These are phyloP conservation scores for Ctenosaura bakeri DNA, from an alignment of 2,797 vertebrate genomes.

Conservation along the genomic window DNA sequence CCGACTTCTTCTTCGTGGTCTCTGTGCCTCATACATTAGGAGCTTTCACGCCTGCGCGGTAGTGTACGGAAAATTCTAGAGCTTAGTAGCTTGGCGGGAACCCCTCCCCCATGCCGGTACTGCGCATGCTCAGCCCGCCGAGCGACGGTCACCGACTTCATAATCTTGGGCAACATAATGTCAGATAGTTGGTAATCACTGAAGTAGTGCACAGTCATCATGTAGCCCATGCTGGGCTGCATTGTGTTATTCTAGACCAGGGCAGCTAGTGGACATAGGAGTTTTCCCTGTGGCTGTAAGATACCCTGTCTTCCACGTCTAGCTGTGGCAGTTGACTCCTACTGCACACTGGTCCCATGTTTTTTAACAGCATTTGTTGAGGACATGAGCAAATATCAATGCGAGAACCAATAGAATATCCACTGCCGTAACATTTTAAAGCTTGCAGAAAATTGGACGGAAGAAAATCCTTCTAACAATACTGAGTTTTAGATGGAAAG, in stretches of 20 bases:
- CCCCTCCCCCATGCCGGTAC: too few relatives aligned
- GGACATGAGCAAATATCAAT: slow-evolving; percentile 11
- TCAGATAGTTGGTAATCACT: neutral
- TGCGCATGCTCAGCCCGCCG: too few relatives aligned
- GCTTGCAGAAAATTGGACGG: neutral
- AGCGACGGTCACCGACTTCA: too few relatives aligned
- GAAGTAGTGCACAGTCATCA: neutral
- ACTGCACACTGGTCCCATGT: slow-evolving; percentile 3
- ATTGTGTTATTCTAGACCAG: neutral
- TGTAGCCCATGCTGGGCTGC: neutral
- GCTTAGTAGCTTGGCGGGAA: too few relatives aligned
- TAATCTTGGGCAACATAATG: too few relatives aligned
- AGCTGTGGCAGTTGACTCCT: neutral
- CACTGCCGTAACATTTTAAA: slow-evolving; percentile 45
- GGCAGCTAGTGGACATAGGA: neutral
- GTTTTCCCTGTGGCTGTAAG: neutral
- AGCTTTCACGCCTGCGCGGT: too few relatives aligned
- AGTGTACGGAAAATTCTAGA: too few relatives aligned
- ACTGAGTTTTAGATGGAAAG: slow-evolving; percentile 17
- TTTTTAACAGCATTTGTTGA: slow-evolving; percentile 25
- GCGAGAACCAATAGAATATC: slow-evolving; percentile 37
- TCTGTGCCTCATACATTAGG: too few relatives aligned
- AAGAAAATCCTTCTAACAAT: slow-evolving; percentile 46
- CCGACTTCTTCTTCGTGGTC: too few relatives aligned
- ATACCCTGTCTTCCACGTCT: neutral